Evolutionary conservation across 2,797 vertebrate species (phyloP), one percentile per base, ranked within the genome.

Genomic region (Bucorvus abyssinicus): DNA sequence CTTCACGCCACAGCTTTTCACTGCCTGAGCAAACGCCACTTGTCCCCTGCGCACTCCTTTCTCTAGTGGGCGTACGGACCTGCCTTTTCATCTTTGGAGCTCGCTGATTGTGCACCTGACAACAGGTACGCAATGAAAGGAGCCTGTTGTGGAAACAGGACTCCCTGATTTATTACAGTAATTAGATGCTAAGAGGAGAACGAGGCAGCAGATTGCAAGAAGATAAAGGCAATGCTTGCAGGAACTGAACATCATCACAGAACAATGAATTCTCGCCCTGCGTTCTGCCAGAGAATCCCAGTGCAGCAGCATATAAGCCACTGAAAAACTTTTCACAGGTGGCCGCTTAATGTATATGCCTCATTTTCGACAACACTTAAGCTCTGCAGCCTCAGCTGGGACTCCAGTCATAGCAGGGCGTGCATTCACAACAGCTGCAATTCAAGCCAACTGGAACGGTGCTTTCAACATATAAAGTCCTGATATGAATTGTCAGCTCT

Each of bases 321-420:
- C 55, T 88, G 89, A 93, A 88, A 40, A 90, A 50, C 84, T 93
- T 94, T 93, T 57, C 93, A 96, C 94, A 96, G 95, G 82, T 95
- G 96, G 95, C 78, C 93, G 90, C 86, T 91, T 93, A 67, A 93
- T 60, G 90, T 47, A 40, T n/a, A 7, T 26, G 68, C 86, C 68
- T 89, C 85, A 36, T 91, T 94, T 94, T 87, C 42, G 45, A 80
- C 85, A 88, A 74, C 67, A 45, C 67, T 67, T 55, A 50, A 96
- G 90, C 84, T 76, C 63, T 89, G 96, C 81, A 74, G 91, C 88
- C 49, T 92, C 67, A 82, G 47, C 52, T 74, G 87, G 87, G 90
- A 23, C 95, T 93, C 80, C 90, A 77, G 68, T 90, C 91, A 70
- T 94, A 92, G 90, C 84, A 87, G 85, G 52, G 86, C 0, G 1